Base-by-base conservation (phyloP, 1,140 invertebrate genomes). In the Philopotamus ludificatus region DNA sequence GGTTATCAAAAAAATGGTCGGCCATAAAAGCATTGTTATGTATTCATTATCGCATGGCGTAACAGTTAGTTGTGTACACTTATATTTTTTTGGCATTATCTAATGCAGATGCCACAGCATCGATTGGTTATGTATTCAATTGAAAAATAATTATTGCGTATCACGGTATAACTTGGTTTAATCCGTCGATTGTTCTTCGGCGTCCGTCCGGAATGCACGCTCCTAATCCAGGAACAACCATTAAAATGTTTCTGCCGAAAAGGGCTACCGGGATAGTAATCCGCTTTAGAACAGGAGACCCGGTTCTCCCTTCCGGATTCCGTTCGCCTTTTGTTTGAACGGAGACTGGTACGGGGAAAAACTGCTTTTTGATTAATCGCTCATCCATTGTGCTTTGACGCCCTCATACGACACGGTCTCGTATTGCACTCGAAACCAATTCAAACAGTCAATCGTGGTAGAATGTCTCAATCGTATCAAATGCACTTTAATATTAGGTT, bases 21-120 rank as follows among this genome's bases (percentile, higher is more conserved):
- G 60, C n/a, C 62, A 26, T 69, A 60, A 69, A 65, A 69, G 67
- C 67, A 61, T 69, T 69, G 67, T 69, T 69, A 42, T 69, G 67
- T 69, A 51, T 65, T 64, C 65, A 65, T 69, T 69, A 69, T 69
- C 67, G 55, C 59, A 28, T 47, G 51, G 63, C 45, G 63, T 50
- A 61, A 61, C 57, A 61, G 60, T 68, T 61, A 58, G 61, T 61
- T n/a, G n/a, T n/a, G n/a, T n/a, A n/a, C n/a, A n/a, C n/a, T n/a
- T n/a, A n/a, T n/a, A n/a, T n/a, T n/a, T 63, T 67, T 39, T n/a
- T 58, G 20, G 55, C 55, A n/a, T n/a, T n/a, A n/a, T n/a, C n/a
- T n/a, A n/a, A n/a, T n/a, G n/a, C n/a, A n/a, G n/a, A n/a, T n/a
- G n/a, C n/a, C n/a, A n/a, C n/a, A n/a, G n/a, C n/a, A n/a, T n/a